Conservation (phyloP, 23 tunicate species). For the Corella eumyota region DNA sequence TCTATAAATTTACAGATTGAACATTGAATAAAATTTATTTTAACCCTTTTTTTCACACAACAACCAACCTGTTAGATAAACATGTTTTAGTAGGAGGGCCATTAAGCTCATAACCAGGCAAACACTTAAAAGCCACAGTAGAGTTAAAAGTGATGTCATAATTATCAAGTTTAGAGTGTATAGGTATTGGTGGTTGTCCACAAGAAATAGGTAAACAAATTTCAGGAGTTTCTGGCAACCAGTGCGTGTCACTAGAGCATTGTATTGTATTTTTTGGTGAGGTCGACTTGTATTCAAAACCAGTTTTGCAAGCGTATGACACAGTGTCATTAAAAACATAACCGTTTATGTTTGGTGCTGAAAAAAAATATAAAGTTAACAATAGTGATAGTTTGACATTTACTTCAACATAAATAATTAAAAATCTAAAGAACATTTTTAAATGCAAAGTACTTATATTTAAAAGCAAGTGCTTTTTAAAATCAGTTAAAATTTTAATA, state of each 20-base stretch:
- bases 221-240: conserved; percentile 15
- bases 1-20: too few relatives aligned
- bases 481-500: too few relatives aligned
- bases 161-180: conserved; percentile 7
- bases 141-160: conserved; percentile 4
- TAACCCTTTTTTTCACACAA: too few relatives aligned
- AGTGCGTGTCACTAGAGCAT: conserved; percentile 19
- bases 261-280: conserved; percentile 1
- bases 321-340: conserved; percentile 26
- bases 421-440: too few relatives aligned
- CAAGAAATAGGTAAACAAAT: conserved; percentile 47
- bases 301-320: conserved; percentile 19
- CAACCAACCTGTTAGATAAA: conserved; percentile 31
- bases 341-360: too few relatives aligned
- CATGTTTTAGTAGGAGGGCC: conserved; percentile 19
- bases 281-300: conserved; percentile 6
- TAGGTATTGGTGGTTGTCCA: conserved; percentile 19
- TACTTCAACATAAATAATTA: too few relatives aligned
- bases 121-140: conserved; percentile 24
- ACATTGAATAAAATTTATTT: too few relatives aligned
- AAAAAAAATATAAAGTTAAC: too few relatives aligned
- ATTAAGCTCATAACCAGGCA: conserved; percentile 29
- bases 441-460: too few relatives aligned
- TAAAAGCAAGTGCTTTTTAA: too few relatives aligned
- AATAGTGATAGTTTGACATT: too few relatives aligned